Evolutionary conservation across 2,888 invertebrate species (phyloP), one percentile per base, ranked within the genome.

Genomic region (Lasioglossum leucozonium): DNA sequence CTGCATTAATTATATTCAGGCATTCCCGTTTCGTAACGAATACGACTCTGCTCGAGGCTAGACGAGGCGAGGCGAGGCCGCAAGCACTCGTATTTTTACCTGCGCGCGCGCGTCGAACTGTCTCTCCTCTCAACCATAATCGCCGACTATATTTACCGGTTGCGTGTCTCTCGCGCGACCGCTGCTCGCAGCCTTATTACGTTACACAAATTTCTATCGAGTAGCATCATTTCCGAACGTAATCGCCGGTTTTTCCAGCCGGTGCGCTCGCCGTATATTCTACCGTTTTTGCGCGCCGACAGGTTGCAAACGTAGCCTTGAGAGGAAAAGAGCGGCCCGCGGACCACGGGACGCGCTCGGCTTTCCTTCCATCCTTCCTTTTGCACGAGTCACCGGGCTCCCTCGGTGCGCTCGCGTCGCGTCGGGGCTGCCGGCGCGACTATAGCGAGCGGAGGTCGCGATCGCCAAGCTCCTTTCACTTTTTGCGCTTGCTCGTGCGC

Each of bases 61-160:
- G 51, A 11, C 62, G 40, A 72, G 51, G 18, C 62, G 51, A 81
- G 75, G 58, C 42, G 58, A 62, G 16, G 47, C n/a, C 10, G n/a
- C 22, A 11, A 34, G n/a, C n/a, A 3, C 55, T 30, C 55, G 34
- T 76, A 75, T 77, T 75, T 84, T 74, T 77, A 51, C 40, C 58
- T 65, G 47, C 51, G 47, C 83, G 83, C 83, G 83, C 58, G 34
- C 37, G 67, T 67, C 72, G 16, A 78, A 82, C 75, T 83, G 78
- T 79, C 83, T 83, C 81, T 73, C 58, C 40, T 47, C 58, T 44
- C 72, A 72, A 26, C 34, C 40, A 26, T 18, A 22, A n/a, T 26
- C 4, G 22, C 51, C 51, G 65, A 67, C 84, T 85, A 84, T 86
- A 84, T 80, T 87, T 86, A 84, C 78, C 79, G 77, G 69, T 84